Base-by-base conservation (phyloP, 1,140 invertebrate species). In the fruit fly (Drosophila melanogaster) region DNA sequence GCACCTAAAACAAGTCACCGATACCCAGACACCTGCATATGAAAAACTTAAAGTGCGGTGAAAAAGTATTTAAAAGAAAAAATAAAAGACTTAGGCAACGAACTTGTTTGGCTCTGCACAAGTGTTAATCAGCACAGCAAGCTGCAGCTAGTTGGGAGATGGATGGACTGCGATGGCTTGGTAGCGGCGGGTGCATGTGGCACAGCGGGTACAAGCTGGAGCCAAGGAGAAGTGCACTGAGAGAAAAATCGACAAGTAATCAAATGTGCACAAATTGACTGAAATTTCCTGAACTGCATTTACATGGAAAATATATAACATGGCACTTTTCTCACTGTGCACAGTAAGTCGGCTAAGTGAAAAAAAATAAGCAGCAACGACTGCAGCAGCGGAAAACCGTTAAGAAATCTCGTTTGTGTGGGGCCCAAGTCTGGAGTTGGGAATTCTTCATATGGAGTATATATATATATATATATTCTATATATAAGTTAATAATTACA, bases 81-180 rank as follows among this genome's bases (percentile, higher is more conserved):
- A 71, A 71, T 87, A 87, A 89, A 89, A 87, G 84, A 87, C 84
- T 87, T 87, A 87, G 72, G 80, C 84, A 87, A 87, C 84, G 84
- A 87, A 87, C 84, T 87, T 83, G 84, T 87, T 87, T 89, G 75
- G 62, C 54, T 67, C 40, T 73, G 41, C 65, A 71, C 65, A 80
- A 85, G 81, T 85, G 81, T 86, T 85, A 85, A 85, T 85, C 84
- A 85, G 81, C 77, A 72, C 72, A 73, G 77, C 81, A 65, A 78
- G 61, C 73, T 85, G 81, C 66, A 77, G 73, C 77, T 85, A 84
- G 81, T 81, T 85, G 77, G 77, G 64, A 65, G 49, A 76, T 67
- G 60, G 49, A 76, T 67, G 60, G 67, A 81, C 60, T 43, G 35
- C 24, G 53, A 55, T 40, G 35, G 35, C 58, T 22, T 14, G 33